Base-by-base conservation (phyloP, 2,113 vertebrate species). In the Mastomys natalensis region DNA sequence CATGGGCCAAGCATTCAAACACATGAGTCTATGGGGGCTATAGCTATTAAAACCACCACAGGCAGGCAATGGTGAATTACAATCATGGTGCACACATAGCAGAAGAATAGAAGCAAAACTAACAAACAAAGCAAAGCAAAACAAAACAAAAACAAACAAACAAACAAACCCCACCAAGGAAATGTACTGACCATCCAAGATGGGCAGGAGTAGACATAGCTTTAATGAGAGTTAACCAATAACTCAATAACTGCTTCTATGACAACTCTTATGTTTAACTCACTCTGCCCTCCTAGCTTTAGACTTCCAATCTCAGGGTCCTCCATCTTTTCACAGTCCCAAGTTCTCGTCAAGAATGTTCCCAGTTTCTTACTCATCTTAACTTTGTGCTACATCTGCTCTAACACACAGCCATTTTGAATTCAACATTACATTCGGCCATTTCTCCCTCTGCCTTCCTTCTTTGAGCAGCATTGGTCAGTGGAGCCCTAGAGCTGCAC, bases 401-500 rank as follows among this genome's bases (percentile, higher is more conserved):
- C 72, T 40, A 51, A 34, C 9, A 48, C 31, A 64, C 77, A 68
- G 60, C 19, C 45, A 81, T 55, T 68, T 74, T 5, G 17, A 29
- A 34, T 34, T 85, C 76, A 48, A 37, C 40, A 16, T 43, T 87
- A 87, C 96, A 77, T 86, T 53, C 51, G 62, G 40, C 29, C 21
- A 2, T 58, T 94, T 86, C 76, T 89, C 87, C 85, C 86, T 51
- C 89, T 91, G n/a, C 53, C 80, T 82, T 34, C 72, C 19, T 96
- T 93, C 13, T 55, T 77, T 80, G 29, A 37, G 34, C 8, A n/a
- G 37, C 81, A 51, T 60, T 29, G 29, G 48, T 70, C 62, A 3
- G 48, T n/a, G 24, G 68, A 91, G 92, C 17, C 37, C 10, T n/a
- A 80, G 94, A 11, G 1, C 72, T 68, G 74, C 77, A 21, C 86